A percentile compares a stretch with the other conserved stretches of the same genome.
Evolutionary conservation across 2,113 vertebrate genomes (phyloP).

Genomic region (Hippocampus barbouri): DNA sequence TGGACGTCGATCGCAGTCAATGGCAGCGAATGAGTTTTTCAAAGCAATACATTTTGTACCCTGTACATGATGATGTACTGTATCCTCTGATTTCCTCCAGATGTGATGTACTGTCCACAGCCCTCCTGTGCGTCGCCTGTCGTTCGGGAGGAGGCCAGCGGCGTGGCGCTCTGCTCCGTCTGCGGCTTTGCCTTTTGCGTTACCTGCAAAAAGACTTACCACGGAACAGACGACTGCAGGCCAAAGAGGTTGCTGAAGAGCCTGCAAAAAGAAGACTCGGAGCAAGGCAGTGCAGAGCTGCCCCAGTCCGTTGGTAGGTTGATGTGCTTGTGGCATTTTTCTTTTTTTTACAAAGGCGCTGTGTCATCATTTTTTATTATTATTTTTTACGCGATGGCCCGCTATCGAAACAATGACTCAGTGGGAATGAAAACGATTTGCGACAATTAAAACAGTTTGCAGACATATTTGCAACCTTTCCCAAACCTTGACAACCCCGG

Average conservation of each 20-base stretch:
- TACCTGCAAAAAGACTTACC: slow-evolving; percentile 79
- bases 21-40: too few species aligned
- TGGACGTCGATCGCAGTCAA: too few species aligned
- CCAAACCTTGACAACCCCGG: too few species aligned
- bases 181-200: slow-evolving; percentile 86
- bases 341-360: neutral
- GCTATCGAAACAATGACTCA: too few species aligned
- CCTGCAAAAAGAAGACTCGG: neutral
- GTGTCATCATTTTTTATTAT: neutral
- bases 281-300: neutral
- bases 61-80: too few species aligned
- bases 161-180: slow-evolving; percentile 76
- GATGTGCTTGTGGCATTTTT: neutral
- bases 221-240: slow-evolving; percentile 76
- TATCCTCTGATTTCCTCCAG: slow-evolving; percentile 16
- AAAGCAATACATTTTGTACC: too few species aligned
- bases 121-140: slow-evolving; percentile 74
- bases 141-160: slow-evolving; percentile 75
- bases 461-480: too few species aligned
- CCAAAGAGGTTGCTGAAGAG: neutral
- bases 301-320: slow-evolving; percentile 29
- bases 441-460: too few species aligned
- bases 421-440: too few species aligned
- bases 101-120: slow-evolving; percentile 85
- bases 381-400: too few species aligned